Conservation (phyloP, 2,797 vertebrate genomes). For the Falco novaeseelandiae region DNA sequence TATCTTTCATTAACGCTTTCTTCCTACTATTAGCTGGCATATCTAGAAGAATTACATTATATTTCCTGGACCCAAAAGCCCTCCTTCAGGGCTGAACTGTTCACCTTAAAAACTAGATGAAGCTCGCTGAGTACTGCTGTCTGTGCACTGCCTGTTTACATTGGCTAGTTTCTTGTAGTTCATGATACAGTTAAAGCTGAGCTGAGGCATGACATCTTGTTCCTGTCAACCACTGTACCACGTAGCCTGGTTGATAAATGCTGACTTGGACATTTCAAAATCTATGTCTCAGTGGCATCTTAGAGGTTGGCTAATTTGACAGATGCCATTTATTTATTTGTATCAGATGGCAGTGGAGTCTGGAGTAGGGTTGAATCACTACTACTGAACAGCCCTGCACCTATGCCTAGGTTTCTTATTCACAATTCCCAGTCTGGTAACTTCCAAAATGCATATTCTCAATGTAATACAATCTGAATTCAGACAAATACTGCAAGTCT, state of each 20-base stretch:
- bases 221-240: neutral
- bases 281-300: neutral
- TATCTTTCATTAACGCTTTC: neutral
- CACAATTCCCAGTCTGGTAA: neutral
- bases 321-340: neutral
- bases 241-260: neutral
- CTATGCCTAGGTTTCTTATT: neutral
- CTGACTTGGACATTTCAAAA: neutral
- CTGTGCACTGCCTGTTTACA: neutral
- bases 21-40: neutral
- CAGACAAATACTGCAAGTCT: neutral
- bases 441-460: neutral
- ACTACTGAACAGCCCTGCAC: neutral
- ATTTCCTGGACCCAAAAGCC: neutral
- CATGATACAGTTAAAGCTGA: neutral
- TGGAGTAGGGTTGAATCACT: neutral
- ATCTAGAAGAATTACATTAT: neutral
- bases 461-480: neutral
- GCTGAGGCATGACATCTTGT: neutral
- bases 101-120: neutral
- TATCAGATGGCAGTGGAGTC: neutral
- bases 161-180: neutral
- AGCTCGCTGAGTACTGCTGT: neutral
- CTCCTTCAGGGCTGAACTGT: neutral
- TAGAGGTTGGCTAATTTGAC: neutral